A percentile compares a stretch with the other conserved stretches of the same genome.
Evolutionary conservation across 2,888 invertebrate genomes (phyloP).

Genomic region (Amiota mariae): DNA sequence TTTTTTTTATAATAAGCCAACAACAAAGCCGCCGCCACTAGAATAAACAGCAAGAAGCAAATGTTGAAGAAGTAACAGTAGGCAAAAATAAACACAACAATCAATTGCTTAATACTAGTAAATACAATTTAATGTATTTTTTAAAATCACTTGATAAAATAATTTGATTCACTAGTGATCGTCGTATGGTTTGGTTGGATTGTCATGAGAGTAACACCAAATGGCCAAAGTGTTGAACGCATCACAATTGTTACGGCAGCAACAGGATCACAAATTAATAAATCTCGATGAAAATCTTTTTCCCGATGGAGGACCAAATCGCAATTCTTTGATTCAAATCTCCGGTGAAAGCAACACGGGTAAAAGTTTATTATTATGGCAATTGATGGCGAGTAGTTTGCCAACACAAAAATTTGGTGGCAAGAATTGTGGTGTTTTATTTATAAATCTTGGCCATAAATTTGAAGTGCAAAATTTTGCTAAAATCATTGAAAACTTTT

Average conservation of each 20-base stretch:
- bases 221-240: background rate
- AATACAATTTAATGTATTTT: too few species aligned
- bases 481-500: slow-evolving; percentile 63
- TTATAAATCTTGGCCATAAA: slow-evolving; percentile 75
- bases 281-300: slow-evolving; percentile 44
- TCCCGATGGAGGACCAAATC: slow-evolving; percentile 65
- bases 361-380: slow-evolving; percentile 74
- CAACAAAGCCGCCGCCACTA: too few species aligned
- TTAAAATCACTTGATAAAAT: too few species aligned
- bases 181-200: too few species aligned
- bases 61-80: too few species aligned
- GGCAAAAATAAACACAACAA: too few species aligned
- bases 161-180: too few species aligned
- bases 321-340: slow-evolving; percentile 74
- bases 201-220: too few species aligned
- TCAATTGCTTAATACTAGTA: too few species aligned
- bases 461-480: slow-evolving; percentile 69
- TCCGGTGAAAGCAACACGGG: slow-evolving; percentile 73
- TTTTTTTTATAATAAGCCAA: too few species aligned
- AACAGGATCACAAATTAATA: background rate
- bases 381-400: slow-evolving; percentile 74
- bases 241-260: slow-evolving; percentile 28
- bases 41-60: too few species aligned
- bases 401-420: slow-evolving; percentile 73
- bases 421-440: slow-evolving; percentile 72